Evolutionary conservation across 2,888 invertebrate genomes (phyloP).

Genomic region (Maniola hyperantus): DNA sequence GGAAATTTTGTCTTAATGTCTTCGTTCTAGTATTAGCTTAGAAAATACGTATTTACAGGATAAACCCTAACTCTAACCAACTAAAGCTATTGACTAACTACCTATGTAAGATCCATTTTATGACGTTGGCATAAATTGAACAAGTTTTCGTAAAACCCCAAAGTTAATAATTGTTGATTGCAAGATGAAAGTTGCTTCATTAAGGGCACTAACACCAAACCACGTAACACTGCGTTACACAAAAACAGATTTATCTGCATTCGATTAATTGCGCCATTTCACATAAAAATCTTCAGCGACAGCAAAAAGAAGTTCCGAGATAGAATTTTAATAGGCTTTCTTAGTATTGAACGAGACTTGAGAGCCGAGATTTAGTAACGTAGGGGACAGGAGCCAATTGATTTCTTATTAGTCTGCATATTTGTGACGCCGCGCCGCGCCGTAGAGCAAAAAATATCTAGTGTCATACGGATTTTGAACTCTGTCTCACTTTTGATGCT

Average conservation of each 20-base stretch:
- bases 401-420: conserved; percentile 15
- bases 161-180: neutral
- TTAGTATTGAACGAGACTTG: conserved; percentile 9
- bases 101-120: neutral
- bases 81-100: too few relatives aligned
- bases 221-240: conserved; percentile 13
- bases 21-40: too few relatives aligned
- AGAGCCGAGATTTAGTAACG: neutral
- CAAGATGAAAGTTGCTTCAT: neutral
- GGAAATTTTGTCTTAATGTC: too few relatives aligned
- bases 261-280: conserved; percentile 11
- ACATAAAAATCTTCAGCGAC: conserved; percentile 4
- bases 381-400: conserved; percentile 10
- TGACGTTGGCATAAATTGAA: neutral
- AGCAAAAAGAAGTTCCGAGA: conserved; percentile 4
- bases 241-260: conserved; percentile 15
- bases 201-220: conserved; percentile 3
- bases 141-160: neutral
- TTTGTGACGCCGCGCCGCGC: neutral
- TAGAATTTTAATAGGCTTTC: conserved; percentile 10
- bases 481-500: neutral
- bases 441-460: neutral
- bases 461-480: neutral
- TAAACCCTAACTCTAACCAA: too few relatives aligned
- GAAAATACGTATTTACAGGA: too few relatives aligned